Base-by-base conservation (phyloP, 2,888 invertebrate species). In the Cybosia mesomella region DNA sequence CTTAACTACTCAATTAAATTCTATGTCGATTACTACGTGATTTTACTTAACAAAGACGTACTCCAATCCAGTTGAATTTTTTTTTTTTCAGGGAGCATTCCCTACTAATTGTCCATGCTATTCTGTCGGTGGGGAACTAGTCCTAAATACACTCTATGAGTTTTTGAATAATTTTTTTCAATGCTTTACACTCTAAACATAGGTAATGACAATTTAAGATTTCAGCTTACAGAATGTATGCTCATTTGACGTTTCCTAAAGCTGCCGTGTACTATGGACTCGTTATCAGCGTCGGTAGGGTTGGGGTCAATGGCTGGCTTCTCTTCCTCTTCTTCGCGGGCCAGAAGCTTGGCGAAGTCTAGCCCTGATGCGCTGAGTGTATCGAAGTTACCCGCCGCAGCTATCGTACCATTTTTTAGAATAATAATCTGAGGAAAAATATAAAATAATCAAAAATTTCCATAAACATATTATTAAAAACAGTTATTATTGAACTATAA, bases 281-380 rank as follows among this genome's bases (percentile, higher is more conserved):
- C 90, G 0, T 87, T 89, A 0, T 86, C 82, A 0, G 91, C 88
- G 1, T 75, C 74, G 0, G 85, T 15, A 2, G 70, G 62, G 10
- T 75, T 76, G 13, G 59, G 75, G 22, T 89, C 88, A 0, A 77
- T 61, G 0, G 81, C 74, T 0, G 86, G 85, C 60, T 89, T 91
- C 67, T 91, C 90, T 0, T 92, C 92, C 54, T 92, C 91, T 0
- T 95, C 93, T 2, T 93, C 92, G 11, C 95, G 95, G 0, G 96
- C 96, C 68, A 98, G 87, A 72, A 98, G 89, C 82, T 96, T 95
- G 0, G 97, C 97, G 88, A 98, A 98, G 89, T 98, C 97, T 79
- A 98, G 89, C 0, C 98, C 98, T 8, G 96, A 96, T 7, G 96
- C 96, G 76, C 96, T 96, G 2, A 98, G 91, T 2, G 97, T 96